Evolutionary conservation across 2,888 invertebrate species (phyloP).

Genomic region (Parascotia fuliginaria): DNA sequence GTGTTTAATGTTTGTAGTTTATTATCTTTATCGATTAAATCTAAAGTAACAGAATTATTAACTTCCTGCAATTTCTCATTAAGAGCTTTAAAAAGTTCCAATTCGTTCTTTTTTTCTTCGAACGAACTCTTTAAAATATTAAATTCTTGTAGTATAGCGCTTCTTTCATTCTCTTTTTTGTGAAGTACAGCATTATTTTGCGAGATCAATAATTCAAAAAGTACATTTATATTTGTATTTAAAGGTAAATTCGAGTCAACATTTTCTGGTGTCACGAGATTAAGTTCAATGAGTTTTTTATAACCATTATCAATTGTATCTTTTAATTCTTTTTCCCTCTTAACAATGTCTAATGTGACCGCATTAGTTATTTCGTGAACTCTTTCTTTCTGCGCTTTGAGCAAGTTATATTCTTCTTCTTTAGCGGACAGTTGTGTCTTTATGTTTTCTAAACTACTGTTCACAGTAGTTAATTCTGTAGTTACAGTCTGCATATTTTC

Average conservation of each 20-base stretch:
- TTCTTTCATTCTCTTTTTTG: slow-evolving; percentile 44
- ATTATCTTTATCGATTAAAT: slow-evolving; percentile 50
- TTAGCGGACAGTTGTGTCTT: slow-evolving; percentile 60
- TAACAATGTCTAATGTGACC: slow-evolving; percentile 69
- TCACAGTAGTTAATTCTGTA: slow-evolving; percentile 53
- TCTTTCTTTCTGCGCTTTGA: slow-evolving; percentile 64
- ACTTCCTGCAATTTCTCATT: slow-evolving; percentile 45
- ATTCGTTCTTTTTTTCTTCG: slow-evolving; percentile 54
- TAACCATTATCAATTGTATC: slow-evolving; percentile 54
- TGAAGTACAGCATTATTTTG: slow-evolving; percentile 31
- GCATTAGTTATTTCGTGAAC: slow-evolving; percentile 69
- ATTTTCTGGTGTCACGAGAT: slow-evolving; percentile 50
- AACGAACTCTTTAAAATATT: slow-evolving; percentile 46
- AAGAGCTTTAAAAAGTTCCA: slow-evolving; percentile 44
- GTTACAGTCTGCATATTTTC: slow-evolving; percentile 49
- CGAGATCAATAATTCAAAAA: slow-evolving; percentile 58
- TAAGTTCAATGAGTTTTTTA: slow-evolving; percentile 52
- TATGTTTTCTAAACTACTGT: slow-evolving; percentile 53
- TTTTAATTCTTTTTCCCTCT: slow-evolving; percentile 62
- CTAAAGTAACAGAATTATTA: slow-evolving; percentile 41
- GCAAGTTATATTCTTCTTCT: slow-evolving; percentile 63
- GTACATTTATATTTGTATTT: slow-evolving; percentile 46
- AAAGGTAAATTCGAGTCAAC: slow-evolving; percentile 50
- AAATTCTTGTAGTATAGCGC: slow-evolving; percentile 48
- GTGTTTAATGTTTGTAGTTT: slow-evolving; percentile 45